Evolutionary conservation across 1,140 invertebrate genomes (phyloP).

Genomic region (Bilobella aurantiaca): DNA sequence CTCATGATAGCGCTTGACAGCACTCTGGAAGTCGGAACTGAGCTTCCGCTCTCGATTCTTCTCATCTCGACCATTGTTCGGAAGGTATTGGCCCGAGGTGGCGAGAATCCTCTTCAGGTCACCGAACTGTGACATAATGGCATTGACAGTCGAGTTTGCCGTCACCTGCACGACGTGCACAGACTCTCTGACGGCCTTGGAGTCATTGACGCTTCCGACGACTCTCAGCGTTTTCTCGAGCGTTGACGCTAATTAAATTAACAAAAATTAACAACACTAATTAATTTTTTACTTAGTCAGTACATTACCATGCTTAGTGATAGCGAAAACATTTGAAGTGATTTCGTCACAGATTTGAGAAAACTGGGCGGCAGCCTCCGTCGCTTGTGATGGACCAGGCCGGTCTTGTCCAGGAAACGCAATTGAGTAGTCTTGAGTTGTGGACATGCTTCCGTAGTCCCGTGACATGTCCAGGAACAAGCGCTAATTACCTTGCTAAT

Average conservation of each 20-base stretch:
- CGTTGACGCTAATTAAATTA: slow-evolving; percentile 21
- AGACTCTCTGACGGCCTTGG: slow-evolving; percentile 50
- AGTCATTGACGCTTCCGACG: slow-evolving; percentile 66
- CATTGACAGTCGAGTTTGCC: slow-evolving; percentile 61
- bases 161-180: slow-evolving; percentile 67
- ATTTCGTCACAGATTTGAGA: slow-evolving; percentile 43
- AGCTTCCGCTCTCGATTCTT: slow-evolving; percentile 72
- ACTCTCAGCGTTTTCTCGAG: slow-evolving; percentile 62
- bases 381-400: slow-evolving; percentile 7
- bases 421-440: slow-evolving; percentile 12
- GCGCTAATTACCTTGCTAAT: too few species aligned
- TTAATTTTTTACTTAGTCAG: background rate
- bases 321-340: slow-evolving; percentile 63
- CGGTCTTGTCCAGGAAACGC: slow-evolving; percentile 20
- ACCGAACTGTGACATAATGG: slow-evolving; percentile 60
- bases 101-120: slow-evolving; percentile 45
- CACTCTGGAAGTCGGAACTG: slow-evolving; percentile 65
- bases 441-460: slow-evolving; percentile 26
- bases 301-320: slow-evolving; percentile 39
- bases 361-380: slow-evolving; percentile 26
- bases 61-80: slow-evolving; percentile 59
- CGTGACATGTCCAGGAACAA: too few species aligned
- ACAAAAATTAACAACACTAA: background rate
- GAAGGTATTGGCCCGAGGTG: slow-evolving; percentile 40
- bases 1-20: slow-evolving; percentile 61